Percentiles rank a stretch among this genome's conserved stretches.
Conservation (phyloP, 2,888 invertebrate species). For the Clistopyga incitator region DNA sequence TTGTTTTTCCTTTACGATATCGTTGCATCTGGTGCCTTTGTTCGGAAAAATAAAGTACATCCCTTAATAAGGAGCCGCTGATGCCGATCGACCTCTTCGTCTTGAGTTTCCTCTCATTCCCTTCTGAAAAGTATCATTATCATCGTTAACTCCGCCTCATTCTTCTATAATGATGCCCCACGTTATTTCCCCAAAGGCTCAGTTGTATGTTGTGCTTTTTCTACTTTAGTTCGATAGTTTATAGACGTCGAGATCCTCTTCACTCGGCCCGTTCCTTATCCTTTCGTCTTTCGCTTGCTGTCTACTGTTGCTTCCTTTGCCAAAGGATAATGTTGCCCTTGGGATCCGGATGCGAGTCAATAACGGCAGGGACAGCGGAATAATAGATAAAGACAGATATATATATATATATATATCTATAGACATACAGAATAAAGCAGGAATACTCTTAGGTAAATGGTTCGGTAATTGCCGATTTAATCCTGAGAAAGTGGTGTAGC, state of each 20-base stretch:
- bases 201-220: constrained; percentile 1
- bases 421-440: not conserved
- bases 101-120: constrained; percentile 13
- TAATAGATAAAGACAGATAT: not conserved
- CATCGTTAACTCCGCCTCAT: constrained; percentile 16
- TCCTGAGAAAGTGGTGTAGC: not conserved
- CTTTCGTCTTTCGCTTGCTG: constrained; percentile 2
- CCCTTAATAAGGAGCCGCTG: not conserved
- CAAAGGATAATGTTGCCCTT: constrained; percentile 19
- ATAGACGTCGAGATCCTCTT: constrained; percentile 21
- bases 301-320: constrained; percentile 6
- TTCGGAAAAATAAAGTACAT: constrained; percentile 7
- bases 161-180: constrained; percentile 4
- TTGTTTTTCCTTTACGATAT: not conserved
- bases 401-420: not conserved
- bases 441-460: not conserved
- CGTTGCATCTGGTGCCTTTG: not conserved
- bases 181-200: constrained; percentile 15
- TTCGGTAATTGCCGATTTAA: not conserved
- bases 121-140: constrained; percentile 3
- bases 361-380: not conserved
- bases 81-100: not conserved
- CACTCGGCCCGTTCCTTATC: not conserved
- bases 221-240: constrained; percentile 25
- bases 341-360: constrained; percentile 5